Conservation (phyloP, 2,113 vertebrate species). For the Grallaria varia region DNA sequence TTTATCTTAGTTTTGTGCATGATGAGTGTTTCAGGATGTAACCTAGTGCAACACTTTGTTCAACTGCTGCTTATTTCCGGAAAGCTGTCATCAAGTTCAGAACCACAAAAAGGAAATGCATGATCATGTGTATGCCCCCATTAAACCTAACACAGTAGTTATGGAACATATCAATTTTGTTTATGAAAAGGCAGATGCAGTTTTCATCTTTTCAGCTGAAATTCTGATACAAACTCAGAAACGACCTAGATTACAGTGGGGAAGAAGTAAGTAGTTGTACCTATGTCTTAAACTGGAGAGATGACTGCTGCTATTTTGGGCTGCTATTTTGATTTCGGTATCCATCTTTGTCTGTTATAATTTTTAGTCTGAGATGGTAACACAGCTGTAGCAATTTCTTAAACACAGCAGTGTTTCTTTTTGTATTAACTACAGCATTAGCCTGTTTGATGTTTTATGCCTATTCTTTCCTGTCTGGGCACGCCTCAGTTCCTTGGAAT, state of each 20-base stretch:
- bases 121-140: neutral
- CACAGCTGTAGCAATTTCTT: neutral
- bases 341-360: neutral
- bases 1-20: neutral
- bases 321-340: neutral
- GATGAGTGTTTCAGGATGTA: neutral
- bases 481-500: neutral
- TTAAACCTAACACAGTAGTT: neutral
- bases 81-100: neutral
- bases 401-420: neutral
- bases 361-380: neutral
- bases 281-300: neutral
- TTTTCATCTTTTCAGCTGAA: neutral
- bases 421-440: neutral
- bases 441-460: neutral
- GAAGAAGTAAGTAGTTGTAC: slow-evolving; percentile 8
- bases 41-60: neutral
- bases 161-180: neutral
- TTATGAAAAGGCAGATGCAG: neutral
- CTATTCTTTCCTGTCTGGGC: neutral
- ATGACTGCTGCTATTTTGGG: neutral
- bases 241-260: neutral
- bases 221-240: neutral
- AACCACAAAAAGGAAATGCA: slow-evolving; percentile 67
- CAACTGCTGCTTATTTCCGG: slow-evolving; percentile 22